phyloP scores from a whole-genome alignment of 2,888 invertebrate genomes.

The Epicampocera succincta region DNA sequence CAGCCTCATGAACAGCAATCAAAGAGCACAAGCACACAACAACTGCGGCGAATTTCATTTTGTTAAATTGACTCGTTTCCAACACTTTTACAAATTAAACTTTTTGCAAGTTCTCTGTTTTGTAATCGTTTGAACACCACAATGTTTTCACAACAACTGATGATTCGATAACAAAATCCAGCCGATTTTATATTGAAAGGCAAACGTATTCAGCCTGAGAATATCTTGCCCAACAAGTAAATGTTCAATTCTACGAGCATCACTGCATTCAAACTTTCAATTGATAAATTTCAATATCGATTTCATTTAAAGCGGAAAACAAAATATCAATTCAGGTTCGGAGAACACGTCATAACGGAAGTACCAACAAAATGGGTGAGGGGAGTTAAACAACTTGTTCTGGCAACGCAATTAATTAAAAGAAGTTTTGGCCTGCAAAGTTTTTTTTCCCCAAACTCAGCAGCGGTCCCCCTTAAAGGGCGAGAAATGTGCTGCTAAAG shows the following conservation, averaged over 20 bases:
- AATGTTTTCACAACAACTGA: constrained; percentile 61
- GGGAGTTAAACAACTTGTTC: neutral
- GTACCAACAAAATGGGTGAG: neutral
- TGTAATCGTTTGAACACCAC: constrained; percentile 49
- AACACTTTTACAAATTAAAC: constrained; percentile 25
- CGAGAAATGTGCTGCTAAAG: neutral
- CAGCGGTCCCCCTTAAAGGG: neutral
- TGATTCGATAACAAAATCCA: constrained; percentile 30
- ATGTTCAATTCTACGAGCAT: constrained; percentile 12
- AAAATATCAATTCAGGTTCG: constrained; percentile 54
- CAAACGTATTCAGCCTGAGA: neutral
- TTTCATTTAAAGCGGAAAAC: constrained; percentile 32
- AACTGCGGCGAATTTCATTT: constrained; percentile 63
- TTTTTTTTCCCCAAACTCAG: neutral
- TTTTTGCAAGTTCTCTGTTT: neutral
- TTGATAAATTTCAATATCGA: constrained; percentile 16
- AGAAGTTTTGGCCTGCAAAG: constrained; percentile 7
- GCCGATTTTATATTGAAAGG: constrained; percentile 55
- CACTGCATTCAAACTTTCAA: constrained; percentile 10
- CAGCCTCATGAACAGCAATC: constrained; percentile 71
- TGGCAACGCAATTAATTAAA: neutral
- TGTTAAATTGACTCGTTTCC: constrained; percentile 24
- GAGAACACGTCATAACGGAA: constrained; percentile 21
- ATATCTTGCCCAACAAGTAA: constrained; percentile 45
- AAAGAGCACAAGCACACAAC: constrained; percentile 53